Evolutionary conservation across 2,797 vertebrate species (phyloP), one percentile per base, ranked within the genome.

Genomic region (Sebastes oblongus): DNA sequence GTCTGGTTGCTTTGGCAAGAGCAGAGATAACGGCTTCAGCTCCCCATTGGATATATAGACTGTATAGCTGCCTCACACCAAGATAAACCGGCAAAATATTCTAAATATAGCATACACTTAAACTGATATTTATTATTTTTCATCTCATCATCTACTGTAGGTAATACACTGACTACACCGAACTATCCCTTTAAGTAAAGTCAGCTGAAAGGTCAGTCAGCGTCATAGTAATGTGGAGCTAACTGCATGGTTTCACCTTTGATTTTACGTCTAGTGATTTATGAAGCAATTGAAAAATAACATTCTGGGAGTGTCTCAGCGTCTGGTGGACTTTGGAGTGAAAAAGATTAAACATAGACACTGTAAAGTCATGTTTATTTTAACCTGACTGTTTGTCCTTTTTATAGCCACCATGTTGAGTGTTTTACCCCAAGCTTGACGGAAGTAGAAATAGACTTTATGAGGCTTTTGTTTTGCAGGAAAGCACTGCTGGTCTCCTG

Each of bases 321-420:
- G 10, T 52, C n/a, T 50, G 39, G 2, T 83, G 83, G 73, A 86
- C 87, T 92, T 92, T 88, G 80, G 79, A 85, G 5, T 7, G 1
- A 76, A 65, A 36, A 39, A 3, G 10, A 4, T 30, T 55, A 2
- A 62, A 46, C 32, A 18, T 9, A 27, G 22, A 72, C 34, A n/a
- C 46, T 60, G 25, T 71, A 67, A 78, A 72, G 22, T 69, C 9
- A 34, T 55, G n/a, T 87, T 82, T 67, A 75, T 72, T 75, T 82
- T n/a, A 78, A 62, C 46, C 5, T 3, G 32, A 7, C 36, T 72
- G 34, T 34, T 29, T 34, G 13, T 25, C 24, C 30, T 79, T 70
- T 76, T 66, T 66, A 67, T 29, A 42, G 18, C 22, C 72, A 30
- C 11, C 10, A 4, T 67, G 32, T 73, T 61, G 24, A 66, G 29